A percentile compares a stretch with the other conserved stretches of the same genome.
Evolutionary conservation across 92 coral and sea anemone species (phyloP).

Genomic region (Epizoanthus scotinus): DNA sequence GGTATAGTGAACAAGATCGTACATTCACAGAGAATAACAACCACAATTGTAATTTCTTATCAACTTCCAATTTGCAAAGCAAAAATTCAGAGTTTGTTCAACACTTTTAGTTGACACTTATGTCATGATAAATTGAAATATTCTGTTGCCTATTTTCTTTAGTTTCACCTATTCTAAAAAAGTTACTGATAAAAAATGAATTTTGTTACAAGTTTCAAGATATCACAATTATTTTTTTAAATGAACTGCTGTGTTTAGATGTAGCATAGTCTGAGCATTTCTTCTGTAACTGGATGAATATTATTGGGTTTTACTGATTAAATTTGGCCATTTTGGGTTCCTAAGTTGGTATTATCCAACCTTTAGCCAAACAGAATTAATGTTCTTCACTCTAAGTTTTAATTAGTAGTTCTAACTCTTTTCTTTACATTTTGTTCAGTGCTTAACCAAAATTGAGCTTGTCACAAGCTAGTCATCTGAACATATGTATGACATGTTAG

Average conservation of each 20-base stretch:
- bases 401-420: slow-evolving; percentile 13
- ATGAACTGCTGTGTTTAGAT: not conserved
- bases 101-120: no score
- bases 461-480: no score
- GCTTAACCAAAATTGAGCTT: no score
- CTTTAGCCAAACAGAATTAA: slow-evolving; percentile 21
- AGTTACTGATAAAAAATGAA: not conserved
- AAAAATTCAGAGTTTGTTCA: not conserved
- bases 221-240: not conserved
- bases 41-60: not conserved
- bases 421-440: not conserved
- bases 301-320: not conserved
- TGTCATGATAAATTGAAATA: not conserved
- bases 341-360: slow-evolving; percentile 24
- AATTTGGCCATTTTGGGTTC: slow-evolving; percentile 29
- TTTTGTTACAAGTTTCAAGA: not conserved
- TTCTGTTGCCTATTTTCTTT: not conserved
- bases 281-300: not conserved
- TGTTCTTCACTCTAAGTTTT: slow-evolving; percentile 30
- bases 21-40: not conserved
- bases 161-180: not conserved
- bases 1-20: not conserved
- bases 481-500: no score
- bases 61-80: slow-evolving; percentile 11
- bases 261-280: not conserved